A percentile compares a stretch with the other conserved stretches of the same genome.
phyloP scores from a whole-genome alignment of 2,113 vertebrate genomes.

The Clarias batrachus region DNA sequence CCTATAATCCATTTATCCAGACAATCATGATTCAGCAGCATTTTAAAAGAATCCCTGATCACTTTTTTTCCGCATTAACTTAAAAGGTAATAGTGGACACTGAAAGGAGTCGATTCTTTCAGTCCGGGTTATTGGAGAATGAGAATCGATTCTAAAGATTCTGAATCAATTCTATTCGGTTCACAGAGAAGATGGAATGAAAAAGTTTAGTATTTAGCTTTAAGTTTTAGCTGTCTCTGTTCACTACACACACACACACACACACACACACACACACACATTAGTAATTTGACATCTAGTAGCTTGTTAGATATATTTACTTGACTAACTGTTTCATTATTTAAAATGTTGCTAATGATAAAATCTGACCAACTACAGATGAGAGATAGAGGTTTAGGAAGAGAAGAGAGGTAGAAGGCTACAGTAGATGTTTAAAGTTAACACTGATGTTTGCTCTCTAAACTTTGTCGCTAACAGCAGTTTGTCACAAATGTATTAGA shows the following conservation, averaged over 20 bases:
- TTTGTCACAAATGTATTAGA: neutral
- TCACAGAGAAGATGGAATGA: neutral
- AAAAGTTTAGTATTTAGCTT: neutral
- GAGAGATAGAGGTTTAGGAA: no score
- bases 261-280: no score
- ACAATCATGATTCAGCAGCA: neutral
- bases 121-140: neutral
- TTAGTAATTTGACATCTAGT: neutral
- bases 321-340: neutral
- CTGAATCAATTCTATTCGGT: neutral
- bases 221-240: no score
- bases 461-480: neutral
- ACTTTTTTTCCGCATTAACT: neutral
- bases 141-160: slow-evolving; percentile 4
- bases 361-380: no score
- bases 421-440: neutral
- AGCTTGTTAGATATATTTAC: neutral
- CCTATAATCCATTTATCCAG: neutral
- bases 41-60: neutral
- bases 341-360: neutral
- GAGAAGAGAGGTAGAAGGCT: no score
- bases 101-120: neutral
- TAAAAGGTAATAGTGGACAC: neutral
- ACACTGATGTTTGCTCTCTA: neutral
- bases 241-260: no score